These are phyloP conservation scores for Craterocephalus amniculus DNA, from an alignment of 2,797 vertebrate genomes.

Conservation along the genomic window DNA sequence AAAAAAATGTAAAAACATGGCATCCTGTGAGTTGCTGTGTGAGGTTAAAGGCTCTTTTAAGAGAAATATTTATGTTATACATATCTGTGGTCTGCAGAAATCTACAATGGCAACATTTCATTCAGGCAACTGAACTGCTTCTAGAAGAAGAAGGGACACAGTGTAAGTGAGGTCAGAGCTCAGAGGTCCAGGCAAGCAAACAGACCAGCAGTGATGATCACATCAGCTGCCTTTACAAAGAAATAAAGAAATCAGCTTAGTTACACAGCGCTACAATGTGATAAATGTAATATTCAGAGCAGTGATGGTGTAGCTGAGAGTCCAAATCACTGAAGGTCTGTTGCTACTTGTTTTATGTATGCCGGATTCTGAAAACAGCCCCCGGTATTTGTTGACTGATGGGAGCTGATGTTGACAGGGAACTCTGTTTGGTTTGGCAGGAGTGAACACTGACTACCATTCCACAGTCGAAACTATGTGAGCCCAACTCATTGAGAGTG, in stretches of 20 bases:
- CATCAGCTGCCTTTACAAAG: neutral
- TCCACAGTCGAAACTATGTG: slow-evolving; percentile 62
- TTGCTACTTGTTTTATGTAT: slow-evolving; percentile 48
- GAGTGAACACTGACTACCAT: slow-evolving; percentile 50
- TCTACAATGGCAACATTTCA: neutral
- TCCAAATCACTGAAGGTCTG: slow-evolving; percentile 41
- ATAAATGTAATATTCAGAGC: slow-evolving; percentile 19
- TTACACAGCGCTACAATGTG: neutral
- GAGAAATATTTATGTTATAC: neutral
- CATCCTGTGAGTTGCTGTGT: neutral
- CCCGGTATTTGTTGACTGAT: slow-evolving; percentile 68
- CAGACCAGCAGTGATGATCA: neutral
- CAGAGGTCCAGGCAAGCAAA: neutral
- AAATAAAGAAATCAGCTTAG: neutral
- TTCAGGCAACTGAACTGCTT: too few relatives aligned
- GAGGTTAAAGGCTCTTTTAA: neutral
- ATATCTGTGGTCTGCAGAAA: neutral
- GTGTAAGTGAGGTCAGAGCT: neutral
- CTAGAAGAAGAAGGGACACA: neutral
- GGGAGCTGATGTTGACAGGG: slow-evolving; percentile 69
- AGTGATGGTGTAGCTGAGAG: slow-evolving; percentile 10
- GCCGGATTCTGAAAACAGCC: slow-evolving; percentile 50
- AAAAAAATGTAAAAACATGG: neutral
- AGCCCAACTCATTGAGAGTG: slow-evolving; percentile 33
- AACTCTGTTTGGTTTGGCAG: slow-evolving; percentile 76